phyloP scores from a whole-genome alignment of 2,113 vertebrate genomes.

The Oreotragus oreotragus region DNA sequence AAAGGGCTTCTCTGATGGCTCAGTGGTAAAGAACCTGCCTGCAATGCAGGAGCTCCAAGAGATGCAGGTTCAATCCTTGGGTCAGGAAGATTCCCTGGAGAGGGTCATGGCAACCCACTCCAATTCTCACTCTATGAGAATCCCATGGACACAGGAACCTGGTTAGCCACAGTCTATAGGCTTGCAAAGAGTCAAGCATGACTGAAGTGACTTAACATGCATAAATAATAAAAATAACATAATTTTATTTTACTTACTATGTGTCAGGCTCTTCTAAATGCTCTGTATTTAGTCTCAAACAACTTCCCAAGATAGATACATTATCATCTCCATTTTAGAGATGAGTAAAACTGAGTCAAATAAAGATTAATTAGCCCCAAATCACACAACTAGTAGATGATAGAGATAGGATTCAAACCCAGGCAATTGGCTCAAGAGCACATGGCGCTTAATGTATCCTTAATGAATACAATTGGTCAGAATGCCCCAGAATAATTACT shows the following conservation, averaged over 20 bases:
- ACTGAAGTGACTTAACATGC: neutral
- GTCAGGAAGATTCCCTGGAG: neutral
- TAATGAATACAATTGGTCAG: neutral
- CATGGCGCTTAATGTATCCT: neutral
- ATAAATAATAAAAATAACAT: neutral
- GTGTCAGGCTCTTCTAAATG: neutral
- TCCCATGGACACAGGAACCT: neutral
- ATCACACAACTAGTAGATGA: neutral
- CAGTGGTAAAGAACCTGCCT: neutral
- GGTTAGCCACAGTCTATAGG: neutral
- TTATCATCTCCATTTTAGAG: neutral
- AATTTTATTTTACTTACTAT: neutral
- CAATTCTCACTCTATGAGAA: neutral
- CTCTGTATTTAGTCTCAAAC: neutral
- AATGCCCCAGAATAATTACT: neutral
- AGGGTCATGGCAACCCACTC: neutral
- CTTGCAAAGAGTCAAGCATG: neutral
- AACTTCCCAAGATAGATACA: neutral
- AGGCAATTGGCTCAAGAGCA: neutral
- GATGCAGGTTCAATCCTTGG: neutral
- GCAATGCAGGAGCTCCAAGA: neutral
- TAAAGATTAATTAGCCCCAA: neutral
- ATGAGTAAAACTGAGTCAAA: neutral
- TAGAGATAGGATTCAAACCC: neutral
- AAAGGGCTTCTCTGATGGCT: neutral